These are phyloP conservation scores for Anguilla megastoma DNA, from an alignment of 2,797 vertebrate genomes.

Conservation along the genomic window DNA sequence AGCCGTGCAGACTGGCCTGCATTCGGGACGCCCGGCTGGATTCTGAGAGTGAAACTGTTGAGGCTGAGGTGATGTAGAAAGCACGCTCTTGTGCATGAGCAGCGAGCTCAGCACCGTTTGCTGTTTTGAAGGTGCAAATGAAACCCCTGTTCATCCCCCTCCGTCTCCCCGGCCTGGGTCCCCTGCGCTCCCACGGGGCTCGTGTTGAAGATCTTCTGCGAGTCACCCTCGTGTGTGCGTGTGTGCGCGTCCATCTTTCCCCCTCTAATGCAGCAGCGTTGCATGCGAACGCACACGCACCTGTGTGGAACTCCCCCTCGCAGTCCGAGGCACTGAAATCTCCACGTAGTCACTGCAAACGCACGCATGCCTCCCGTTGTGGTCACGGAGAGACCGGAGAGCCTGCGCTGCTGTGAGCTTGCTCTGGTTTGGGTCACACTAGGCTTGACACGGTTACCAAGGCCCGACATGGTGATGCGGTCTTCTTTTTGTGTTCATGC, in stretches of 20 bases:
- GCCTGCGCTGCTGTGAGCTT: background rate
- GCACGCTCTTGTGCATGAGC: background rate
- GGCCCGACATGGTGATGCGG: background rate
- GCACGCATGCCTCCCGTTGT: background rate
- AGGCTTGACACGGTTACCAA: background rate
- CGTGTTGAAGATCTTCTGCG: too few relatives aligned
- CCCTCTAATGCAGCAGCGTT: conserved; percentile 12
- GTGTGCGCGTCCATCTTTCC: background rate
- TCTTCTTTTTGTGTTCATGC: background rate
- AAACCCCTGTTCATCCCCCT: too few relatives aligned
- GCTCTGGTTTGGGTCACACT: background rate
- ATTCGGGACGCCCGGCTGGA: background rate
- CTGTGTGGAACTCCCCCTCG: background rate
- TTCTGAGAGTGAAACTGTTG: background rate
- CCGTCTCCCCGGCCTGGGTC: too few relatives aligned
- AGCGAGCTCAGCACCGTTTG: background rate
- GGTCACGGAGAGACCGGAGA: background rate
- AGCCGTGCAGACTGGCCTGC: background rate
- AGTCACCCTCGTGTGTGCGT: too few relatives aligned
- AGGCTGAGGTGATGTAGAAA: background rate
- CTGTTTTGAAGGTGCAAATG: too few relatives aligned
- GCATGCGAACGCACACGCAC: conserved; percentile 10
- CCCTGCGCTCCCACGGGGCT: too few relatives aligned
- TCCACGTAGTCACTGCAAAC: background rate
- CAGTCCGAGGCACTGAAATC: background rate